Evolutionary conservation across 2,888 invertebrate species (phyloP), one percentile per base, ranked within the genome.

Genomic region (Cetonia aurata): DNA sequence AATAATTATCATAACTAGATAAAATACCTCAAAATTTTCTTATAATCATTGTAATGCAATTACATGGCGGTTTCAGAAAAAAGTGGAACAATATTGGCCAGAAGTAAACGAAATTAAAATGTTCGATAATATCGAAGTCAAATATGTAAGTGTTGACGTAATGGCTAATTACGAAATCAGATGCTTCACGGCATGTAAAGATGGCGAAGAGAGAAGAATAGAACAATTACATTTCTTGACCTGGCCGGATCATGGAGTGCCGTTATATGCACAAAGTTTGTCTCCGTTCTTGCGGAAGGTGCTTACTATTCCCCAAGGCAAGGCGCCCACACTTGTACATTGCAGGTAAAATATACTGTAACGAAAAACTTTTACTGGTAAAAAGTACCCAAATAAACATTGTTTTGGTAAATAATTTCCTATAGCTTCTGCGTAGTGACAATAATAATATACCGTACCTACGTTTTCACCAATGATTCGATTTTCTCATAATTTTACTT

Each of bases 161-260:
- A 82, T 80, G 69, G 82, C 84, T 0, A 82, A 86, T 74, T 86
- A 80, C 68, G 83, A 83, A 10, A 78, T 79, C 44, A 76, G 86
- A 72, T 78, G 73, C 4, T 83, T 86, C 50, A 77, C 76, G 8
- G 74, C 83, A 0, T 76, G 75, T 4, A 73, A 70, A 9, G 77
- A 78, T n/a, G 74, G 73, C 1, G 78, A 80, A 73, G 77, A 77
- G 13, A 78, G 84, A 66, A 46, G 33, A n/a, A 48, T 69, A 13
- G 33, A 81, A 50, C 87, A 88, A 67, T 76, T 87, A 13, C 87
- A 88, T 72, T 88, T 85, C 73, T 85, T 84, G 1, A 83, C 84
- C 1, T 88, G 88, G 88, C 87, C 88, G 0, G 87, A 87, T 74
- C 86, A 87, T 71, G 86, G 85, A 0, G 84, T 87, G 2, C 88